These are phyloP conservation scores for Lamprologus callipterus DNA, from an alignment of 2,113 vertebrate species.

Conservation along the genomic window DNA sequence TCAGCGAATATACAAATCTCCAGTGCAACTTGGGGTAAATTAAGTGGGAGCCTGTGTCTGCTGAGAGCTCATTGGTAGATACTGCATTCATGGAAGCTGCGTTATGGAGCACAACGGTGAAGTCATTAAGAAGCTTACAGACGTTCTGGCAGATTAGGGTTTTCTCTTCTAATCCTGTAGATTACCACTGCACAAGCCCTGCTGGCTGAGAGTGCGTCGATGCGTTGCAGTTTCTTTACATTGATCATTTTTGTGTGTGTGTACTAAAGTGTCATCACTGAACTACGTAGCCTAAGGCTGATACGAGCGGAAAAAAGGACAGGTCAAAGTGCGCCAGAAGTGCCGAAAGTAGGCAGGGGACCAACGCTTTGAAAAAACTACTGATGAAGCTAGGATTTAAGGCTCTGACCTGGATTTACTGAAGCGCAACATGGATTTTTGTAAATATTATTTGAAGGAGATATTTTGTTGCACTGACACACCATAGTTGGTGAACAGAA, in stretches of 20 bases:
- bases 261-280: not conserved
- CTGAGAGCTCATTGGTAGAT: conserved; percentile 47
- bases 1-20: not conserved
- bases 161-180: conserved; percentile 76
- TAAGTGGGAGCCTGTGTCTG: not conserved
- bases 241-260: conserved; percentile 53
- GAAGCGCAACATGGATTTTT: conserved; percentile 32
- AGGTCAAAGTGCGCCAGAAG: conserved; percentile 14
- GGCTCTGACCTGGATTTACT: conserved; percentile 34
- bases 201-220: conserved; percentile 48
- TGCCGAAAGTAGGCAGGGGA: not conserved
- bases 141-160: conserved; percentile 72
- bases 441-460: conserved; percentile 8
- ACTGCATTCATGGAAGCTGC: conserved; percentile 48
- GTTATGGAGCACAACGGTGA: conserved; percentile 56
- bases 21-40: not conserved
- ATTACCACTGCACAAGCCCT: conserved; percentile 64
- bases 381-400: conserved; percentile 17
- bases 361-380: not conserved
- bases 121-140: conserved; percentile 78
- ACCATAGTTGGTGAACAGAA: not conserved
- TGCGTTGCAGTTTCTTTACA: conserved; percentile 45
- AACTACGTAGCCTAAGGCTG: not conserved
- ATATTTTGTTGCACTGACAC: not conserved
- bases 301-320: not conserved